Conservation (phyloP, 2,113 vertebrate genomes). For the Neolamprologus falcicula region DNA sequence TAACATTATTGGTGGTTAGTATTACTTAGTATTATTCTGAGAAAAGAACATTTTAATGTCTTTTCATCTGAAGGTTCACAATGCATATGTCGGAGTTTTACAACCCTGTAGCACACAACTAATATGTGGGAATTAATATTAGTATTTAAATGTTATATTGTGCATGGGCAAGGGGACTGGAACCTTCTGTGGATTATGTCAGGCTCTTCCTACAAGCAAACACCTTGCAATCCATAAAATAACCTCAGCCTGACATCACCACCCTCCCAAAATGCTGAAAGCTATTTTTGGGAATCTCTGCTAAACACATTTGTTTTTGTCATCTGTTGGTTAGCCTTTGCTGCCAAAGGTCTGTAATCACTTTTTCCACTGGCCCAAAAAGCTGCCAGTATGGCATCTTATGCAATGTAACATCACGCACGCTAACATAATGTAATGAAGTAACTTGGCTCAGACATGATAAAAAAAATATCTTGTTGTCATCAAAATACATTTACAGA, state of each 20-base stretch:
- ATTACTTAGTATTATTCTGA: background rate
- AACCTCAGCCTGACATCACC: constrained; percentile 9
- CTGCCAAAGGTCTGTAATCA: constrained; percentile 55
- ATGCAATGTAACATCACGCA: constrained; percentile 19
- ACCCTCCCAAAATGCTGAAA: background rate
- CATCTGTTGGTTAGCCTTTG: constrained; percentile 31
- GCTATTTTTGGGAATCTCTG: constrained; percentile 15
- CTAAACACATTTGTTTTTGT: constrained; percentile 48
- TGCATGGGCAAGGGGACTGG: background rate
- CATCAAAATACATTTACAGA: constrained; percentile 14
- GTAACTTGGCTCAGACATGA: background rate
- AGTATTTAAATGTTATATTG: background rate
- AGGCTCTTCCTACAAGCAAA: background rate
- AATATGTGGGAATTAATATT: background rate
- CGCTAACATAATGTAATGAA: constrained; percentile 33
- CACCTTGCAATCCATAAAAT: constrained; percentile 26
- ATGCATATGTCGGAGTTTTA: background rate
- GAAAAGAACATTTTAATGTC: background rate
- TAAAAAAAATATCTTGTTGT: constrained; percentile 8
- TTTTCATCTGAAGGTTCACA: background rate
- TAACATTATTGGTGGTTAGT: background rate
- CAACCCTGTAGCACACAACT: background rate
- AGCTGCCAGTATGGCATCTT: constrained; percentile 3
- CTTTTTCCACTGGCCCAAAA: constrained; percentile 16
- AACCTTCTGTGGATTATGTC: background rate